Conservation (phyloP, 2,888 invertebrate genomes). For the Hoplodrina ambigua region DNA sequence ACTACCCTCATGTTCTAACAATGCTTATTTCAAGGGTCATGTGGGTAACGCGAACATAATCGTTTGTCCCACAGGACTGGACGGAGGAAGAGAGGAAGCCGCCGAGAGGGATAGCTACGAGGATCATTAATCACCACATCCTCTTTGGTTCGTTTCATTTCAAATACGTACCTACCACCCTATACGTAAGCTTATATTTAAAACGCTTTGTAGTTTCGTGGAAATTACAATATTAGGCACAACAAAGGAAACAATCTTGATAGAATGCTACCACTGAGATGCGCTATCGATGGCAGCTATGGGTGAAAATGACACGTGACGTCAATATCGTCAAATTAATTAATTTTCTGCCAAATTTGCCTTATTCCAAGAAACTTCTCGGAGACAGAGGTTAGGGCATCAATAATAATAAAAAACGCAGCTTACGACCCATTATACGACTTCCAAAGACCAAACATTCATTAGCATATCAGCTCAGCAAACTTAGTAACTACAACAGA, state of each 20-base stretch:
- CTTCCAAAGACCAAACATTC: neutral
- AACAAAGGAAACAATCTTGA: neutral
- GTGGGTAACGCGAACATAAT: constrained; percentile 56
- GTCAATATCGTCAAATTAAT: neutral
- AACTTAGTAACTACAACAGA: neutral
- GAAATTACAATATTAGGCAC: neutral
- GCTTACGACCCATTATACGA: neutral
- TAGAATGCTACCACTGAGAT: constrained; percentile 2
- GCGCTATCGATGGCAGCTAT: neutral
- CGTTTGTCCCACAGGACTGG: constrained; percentile 84
- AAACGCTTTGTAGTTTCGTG: constrained; percentile 6
- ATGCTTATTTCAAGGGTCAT: constrained; percentile 42
- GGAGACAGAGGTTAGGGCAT: constrained; percentile 1
- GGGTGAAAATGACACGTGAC: no score
- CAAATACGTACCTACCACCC: constrained; percentile 34
- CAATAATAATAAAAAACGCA: neutral
- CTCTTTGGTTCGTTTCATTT: constrained; percentile 83
- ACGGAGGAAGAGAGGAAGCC: constrained; percentile 89
- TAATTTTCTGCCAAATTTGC: neutral
- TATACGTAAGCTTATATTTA: constrained; percentile 19
- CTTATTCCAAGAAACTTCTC: no score
- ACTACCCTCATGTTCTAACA: constrained; percentile 45
- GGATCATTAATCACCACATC: constrained; percentile 90
- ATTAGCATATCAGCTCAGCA: neutral
- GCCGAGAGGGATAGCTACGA: constrained; percentile 89